These are phyloP conservation scores for Callithrix jacchus DNA, from an alignment of 2,113 vertebrate genomes.

Conservation along the genomic window DNA sequence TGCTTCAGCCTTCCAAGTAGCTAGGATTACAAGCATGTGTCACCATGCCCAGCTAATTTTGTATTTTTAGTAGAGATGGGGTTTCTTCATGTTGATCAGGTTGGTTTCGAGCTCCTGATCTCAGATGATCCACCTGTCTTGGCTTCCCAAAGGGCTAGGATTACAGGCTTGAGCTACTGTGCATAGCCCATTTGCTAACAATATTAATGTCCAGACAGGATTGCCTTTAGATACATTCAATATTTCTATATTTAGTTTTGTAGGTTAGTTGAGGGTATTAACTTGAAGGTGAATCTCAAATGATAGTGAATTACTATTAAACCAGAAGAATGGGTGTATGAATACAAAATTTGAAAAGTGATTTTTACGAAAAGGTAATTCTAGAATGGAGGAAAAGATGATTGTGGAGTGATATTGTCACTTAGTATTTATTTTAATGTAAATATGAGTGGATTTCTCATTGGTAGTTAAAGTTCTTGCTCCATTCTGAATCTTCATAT, in stretches of 20 bases:
- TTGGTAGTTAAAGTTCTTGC: background rate
- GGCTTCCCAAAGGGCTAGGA: too few relatives aligned
- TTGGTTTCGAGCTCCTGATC: too few relatives aligned
- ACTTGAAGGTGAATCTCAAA: background rate
- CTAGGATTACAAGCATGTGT: too few relatives aligned
- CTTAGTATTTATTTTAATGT: slow-evolving; percentile 3
- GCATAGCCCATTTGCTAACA: background rate
- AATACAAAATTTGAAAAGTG: background rate
- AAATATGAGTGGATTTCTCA: background rate
- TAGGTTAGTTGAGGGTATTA: background rate
- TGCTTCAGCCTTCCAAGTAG: too few relatives aligned
- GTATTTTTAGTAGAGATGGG: too few relatives aligned
- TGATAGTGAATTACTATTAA: background rate
- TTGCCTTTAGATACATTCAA: background rate
- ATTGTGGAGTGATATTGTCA: background rate
- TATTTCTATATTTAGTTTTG: background rate
- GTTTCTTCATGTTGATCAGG: too few relatives aligned
- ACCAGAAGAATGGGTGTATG: background rate
- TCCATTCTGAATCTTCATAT: background rate
- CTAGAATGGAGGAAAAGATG: background rate
- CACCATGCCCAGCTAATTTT: too few relatives aligned
- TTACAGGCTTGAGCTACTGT: too few relatives aligned
- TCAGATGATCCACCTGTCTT: too few relatives aligned
- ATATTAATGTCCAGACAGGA: background rate
- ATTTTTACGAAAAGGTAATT: background rate